These are phyloP conservation scores for Hofmannophila pseudospretella DNA, from an alignment of 2,888 invertebrate genomes.

Conservation along the genomic window DNA sequence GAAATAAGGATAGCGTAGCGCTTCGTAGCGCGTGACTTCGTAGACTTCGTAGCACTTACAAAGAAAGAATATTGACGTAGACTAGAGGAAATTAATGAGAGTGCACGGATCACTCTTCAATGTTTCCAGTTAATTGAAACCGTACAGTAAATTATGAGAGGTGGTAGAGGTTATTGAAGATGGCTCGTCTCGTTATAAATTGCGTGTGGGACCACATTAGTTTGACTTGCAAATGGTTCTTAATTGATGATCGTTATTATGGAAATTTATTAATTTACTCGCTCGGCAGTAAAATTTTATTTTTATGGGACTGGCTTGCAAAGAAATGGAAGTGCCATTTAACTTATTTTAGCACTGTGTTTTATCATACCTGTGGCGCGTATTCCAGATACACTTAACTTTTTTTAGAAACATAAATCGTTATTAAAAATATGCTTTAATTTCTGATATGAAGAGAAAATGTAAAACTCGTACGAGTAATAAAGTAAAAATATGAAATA, in stretches of 20 bases:
- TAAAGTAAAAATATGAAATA: slow-evolving; percentile 1
- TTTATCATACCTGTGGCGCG: not conserved
- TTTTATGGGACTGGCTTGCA: slow-evolving; percentile 6
- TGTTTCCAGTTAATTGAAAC: slow-evolving; percentile 34
- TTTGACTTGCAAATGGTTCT: slow-evolving; percentile 24
- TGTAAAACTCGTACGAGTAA: too few species aligned
- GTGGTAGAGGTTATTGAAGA: slow-evolving; percentile 16
- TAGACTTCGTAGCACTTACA: slow-evolving; percentile 33
- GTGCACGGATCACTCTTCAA: slow-evolving; percentile 23
- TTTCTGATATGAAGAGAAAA: not conserved
- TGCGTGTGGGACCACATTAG: slow-evolving; percentile 13
- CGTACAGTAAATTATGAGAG: slow-evolving; percentile 22
- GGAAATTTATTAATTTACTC: slow-evolving; percentile 21
- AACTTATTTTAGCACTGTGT: not conserved
- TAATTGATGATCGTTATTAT: slow-evolving; percentile 19
- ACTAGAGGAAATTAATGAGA: slow-evolving; percentile 31
- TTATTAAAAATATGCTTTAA: slow-evolving; percentile 1
- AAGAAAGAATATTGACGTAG: slow-evolving; percentile 13
- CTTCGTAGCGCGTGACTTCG: slow-evolving; percentile 22
- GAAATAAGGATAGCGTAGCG: slow-evolving; percentile 39
- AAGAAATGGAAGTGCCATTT: slow-evolving; percentile 4
- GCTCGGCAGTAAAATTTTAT: slow-evolving; percentile 2
- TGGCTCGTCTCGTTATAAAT: slow-evolving; percentile 17
- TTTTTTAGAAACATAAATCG: slow-evolving; percentile 1
- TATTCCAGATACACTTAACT: not conserved